phyloP scores from a whole-genome alignment of 2,888 invertebrate species.

The Julus scandinavius region DNA sequence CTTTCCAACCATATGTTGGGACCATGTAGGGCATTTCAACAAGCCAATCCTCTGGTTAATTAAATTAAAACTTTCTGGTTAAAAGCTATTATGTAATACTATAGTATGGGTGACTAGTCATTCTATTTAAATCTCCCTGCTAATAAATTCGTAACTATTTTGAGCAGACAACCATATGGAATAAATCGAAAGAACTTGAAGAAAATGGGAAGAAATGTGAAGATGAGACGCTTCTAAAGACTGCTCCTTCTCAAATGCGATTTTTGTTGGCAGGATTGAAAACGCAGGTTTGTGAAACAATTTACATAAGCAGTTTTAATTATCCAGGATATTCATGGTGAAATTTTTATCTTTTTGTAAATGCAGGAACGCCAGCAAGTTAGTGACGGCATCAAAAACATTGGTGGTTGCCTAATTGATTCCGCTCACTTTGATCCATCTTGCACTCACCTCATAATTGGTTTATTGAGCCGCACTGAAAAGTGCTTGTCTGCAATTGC shows the following conservation, averaged over 20 bases:
- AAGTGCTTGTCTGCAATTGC: conserved; percentile 88
- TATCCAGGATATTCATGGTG: neutral
- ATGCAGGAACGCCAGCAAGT: neutral
- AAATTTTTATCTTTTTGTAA: neutral
- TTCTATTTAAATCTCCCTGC: neutral
- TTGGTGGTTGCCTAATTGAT: conserved; percentile 76
- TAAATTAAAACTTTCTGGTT: too few relatives aligned
- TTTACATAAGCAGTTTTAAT: neutral
- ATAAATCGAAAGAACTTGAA: neutral
- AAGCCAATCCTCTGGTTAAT: too few relatives aligned
- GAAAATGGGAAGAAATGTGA: neutral
- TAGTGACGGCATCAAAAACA: conserved; percentile 66
- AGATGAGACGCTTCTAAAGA: neutral
- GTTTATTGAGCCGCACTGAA: conserved; percentile 79
- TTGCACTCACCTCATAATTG: conserved; percentile 82
- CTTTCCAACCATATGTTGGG: neutral
- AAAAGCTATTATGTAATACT: too few relatives aligned
- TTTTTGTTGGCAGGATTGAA: conserved; percentile 19
- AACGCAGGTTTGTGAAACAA: neutral
- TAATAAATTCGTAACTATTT: neutral
- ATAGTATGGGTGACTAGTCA: too few relatives aligned
- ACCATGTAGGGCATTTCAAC: too few relatives aligned
- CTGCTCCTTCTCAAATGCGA: neutral
- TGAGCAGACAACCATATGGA: neutral
- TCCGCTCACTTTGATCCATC: conserved; percentile 71